These are phyloP conservation scores for Ophraella communa DNA, from an alignment of 2,888 invertebrate species.

Conservation along the genomic window DNA sequence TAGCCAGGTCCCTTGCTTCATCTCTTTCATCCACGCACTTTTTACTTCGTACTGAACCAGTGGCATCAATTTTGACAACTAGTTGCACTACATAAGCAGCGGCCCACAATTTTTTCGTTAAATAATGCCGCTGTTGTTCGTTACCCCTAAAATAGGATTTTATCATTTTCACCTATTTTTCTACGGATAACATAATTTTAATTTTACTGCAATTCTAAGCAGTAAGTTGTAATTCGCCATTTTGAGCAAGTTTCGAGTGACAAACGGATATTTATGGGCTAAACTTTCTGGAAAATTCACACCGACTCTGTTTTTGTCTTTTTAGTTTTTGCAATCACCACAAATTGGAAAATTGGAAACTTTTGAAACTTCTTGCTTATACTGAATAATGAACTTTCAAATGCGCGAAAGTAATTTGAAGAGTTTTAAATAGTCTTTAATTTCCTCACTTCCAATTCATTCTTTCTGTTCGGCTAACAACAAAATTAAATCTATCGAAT, in stretches of 20 bases:
- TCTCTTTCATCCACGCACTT: too few relatives aligned
- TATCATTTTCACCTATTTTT: too few relatives aligned
- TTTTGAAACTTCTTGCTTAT: slow-evolving; percentile 34
- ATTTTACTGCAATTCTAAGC: too few relatives aligned
- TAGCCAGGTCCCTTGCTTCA: too few relatives aligned
- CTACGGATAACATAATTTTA: too few relatives aligned
- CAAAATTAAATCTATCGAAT: slow-evolving; percentile 52
- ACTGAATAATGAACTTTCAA: slow-evolving; percentile 48
- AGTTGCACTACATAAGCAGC: too few relatives aligned
- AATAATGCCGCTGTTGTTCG: too few relatives aligned
- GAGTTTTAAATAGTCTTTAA: slow-evolving; percentile 41
- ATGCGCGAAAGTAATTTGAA: slow-evolving; percentile 50
- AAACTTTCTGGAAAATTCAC: slow-evolving; percentile 13
- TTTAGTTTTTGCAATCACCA: slow-evolving; percentile 7
- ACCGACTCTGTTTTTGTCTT: slow-evolving; percentile 6
- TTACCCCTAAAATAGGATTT: too few relatives aligned
- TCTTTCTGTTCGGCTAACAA: slow-evolving; percentile 49
- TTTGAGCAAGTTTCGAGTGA: not conserved
- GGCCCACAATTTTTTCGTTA: too few relatives aligned
- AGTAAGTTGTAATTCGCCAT: not conserved
- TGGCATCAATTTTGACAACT: too few relatives aligned
- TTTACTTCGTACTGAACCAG: too few relatives aligned
- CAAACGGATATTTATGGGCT: slow-evolving; percentile 7
- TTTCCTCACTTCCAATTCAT: slow-evolving; percentile 44
- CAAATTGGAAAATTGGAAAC: slow-evolving; percentile 29